Base-by-base conservation (phyloP, 2,113 vertebrate species). In the Mesembrinibis cayennensis region DNA sequence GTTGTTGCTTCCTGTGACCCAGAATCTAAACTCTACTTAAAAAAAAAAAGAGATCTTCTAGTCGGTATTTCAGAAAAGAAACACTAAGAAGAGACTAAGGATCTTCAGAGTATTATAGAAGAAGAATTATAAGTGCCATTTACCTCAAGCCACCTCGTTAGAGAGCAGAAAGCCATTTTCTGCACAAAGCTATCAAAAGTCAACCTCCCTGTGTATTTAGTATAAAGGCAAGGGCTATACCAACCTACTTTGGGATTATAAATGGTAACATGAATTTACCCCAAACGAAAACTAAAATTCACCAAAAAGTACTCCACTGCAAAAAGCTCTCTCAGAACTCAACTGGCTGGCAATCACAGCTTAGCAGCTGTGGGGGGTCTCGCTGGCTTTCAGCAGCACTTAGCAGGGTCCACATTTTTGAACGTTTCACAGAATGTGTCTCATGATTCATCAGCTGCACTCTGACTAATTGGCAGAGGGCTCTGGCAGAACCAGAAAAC, bases 381-480 rank as follows among this genome's bases (percentile, higher is more conserved):
- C 45, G 0, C 66, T 65, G 90, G 58, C 65, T 95, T 88, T 73
- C 94, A 92, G 66, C 66, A 96, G 95, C 86, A 88, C 71, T 91
- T 78, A 81, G 71, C 91, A 80, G 77, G 93, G 93, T 82, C 97
- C 94, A 95, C 20, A 93, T 91, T 97, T 93, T 21, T 42, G 56
- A 95, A 91, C 83, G 66, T 94, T 94, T 90, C 90, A 95, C 97
- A 97, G 89, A 97, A 91, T 88, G 92, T 90, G 91, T 94, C 97
- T 97, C 94, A 96, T 95, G 94, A 97, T 93, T 97, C 95, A 96
- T 95, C 96, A 92, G 83, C 92, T 96, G 71, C 56, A 87, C 88
- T 95, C 96, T 97, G 93, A 97, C 85, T 96, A 97, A 96, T 90
- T 96, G 92, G 91, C 92, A 97, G 72, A 95, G 88, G 84, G 83